These are phyloP conservation scores for Hylia prasina DNA, from an alignment of 2,113 vertebrate genomes.

Conservation along the genomic window DNA sequence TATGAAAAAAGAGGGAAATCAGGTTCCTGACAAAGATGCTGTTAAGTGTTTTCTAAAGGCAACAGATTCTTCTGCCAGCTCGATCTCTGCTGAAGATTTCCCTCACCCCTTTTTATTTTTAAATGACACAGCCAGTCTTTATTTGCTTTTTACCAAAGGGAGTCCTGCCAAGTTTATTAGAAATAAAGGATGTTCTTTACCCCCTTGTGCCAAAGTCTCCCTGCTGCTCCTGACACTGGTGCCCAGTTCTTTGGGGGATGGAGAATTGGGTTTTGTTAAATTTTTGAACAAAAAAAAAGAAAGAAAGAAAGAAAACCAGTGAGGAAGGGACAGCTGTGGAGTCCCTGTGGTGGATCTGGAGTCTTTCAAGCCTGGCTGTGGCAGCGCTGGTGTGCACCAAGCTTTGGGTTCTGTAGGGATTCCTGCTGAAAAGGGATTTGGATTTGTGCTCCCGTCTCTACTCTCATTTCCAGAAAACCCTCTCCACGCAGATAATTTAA, in stretches of 20 bases:
- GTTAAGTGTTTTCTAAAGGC: not conserved
- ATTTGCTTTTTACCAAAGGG: not conserved
- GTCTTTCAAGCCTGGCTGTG: not conserved
- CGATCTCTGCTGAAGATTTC: not conserved
- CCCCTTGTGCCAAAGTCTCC: rapidly evolving
- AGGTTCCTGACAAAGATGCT: not conserved
- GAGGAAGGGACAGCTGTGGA: not conserved
- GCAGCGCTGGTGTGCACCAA: not conserved
- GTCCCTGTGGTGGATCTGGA: not conserved
- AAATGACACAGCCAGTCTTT: not conserved
- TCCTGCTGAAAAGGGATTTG: not conserved
- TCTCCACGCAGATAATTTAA: not conserved
- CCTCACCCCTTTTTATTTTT: not conserved
- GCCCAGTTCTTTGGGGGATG: not conserved
- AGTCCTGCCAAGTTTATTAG: not conserved
- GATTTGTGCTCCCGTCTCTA: not conserved
- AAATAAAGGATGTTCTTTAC: not conserved
- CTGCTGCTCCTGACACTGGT: not conserved
- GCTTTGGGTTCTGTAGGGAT: not conserved
- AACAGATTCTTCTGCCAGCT: not conserved
- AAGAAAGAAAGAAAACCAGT: not conserved
- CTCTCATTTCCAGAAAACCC: not conserved
- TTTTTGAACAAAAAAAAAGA: not conserved
- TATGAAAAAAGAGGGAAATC: not conserved
- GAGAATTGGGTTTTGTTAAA: not conserved